Conservation (phyloP, 2,797 vertebrate genomes). For the Helostoma temminkii region DNA sequence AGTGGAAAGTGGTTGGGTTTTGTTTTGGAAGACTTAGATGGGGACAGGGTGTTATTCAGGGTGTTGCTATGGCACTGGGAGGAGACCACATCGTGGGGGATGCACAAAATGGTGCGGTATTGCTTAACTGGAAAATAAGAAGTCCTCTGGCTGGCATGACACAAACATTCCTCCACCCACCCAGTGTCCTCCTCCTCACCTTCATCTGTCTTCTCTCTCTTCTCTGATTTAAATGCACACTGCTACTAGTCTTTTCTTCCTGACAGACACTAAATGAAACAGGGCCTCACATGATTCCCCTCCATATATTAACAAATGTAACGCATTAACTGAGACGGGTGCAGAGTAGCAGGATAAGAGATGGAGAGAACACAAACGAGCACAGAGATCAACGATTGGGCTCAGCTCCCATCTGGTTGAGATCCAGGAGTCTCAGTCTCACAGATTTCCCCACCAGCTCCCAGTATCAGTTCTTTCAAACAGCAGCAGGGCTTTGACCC, state of each 20-base stretch:
- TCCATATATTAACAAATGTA: slow-evolving; percentile 7
- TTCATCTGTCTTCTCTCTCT: slow-evolving; percentile 24
- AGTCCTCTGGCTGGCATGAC: slow-evolving; percentile 42
- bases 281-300: slow-evolving; percentile 11
- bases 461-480: slow-evolving; percentile 50
- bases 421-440: slow-evolving; percentile 63
- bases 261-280: background rate
- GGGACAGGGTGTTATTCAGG: slow-evolving; percentile 28
- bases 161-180: slow-evolving; percentile 48
- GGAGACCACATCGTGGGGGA: slow-evolving; percentile 45
- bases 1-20: slow-evolving; percentile 47
- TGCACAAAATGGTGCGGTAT: slow-evolving; percentile 30
- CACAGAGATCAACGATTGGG: slow-evolving; percentile 43
- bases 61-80: slow-evolving; percentile 46
- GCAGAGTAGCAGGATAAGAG: slow-evolving; percentile 2
- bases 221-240: slow-evolving; percentile 4
- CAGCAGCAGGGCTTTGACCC: slow-evolving; percentile 62
- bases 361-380: slow-evolving; percentile 19
- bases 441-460: slow-evolving; percentile 47
- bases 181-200: slow-evolving; percentile 31
- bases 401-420: slow-evolving; percentile 65
- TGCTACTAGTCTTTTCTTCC: too few species aligned
- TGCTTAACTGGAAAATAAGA: slow-evolving; percentile 66
- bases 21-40: slow-evolving; percentile 48
- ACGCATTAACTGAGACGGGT: slow-evolving; percentile 25